A percentile compares a stretch with the other conserved stretches of the same genome.
Conservation (phyloP, 2,888 invertebrate species). For the Oegoconia quadripuncta region DNA sequence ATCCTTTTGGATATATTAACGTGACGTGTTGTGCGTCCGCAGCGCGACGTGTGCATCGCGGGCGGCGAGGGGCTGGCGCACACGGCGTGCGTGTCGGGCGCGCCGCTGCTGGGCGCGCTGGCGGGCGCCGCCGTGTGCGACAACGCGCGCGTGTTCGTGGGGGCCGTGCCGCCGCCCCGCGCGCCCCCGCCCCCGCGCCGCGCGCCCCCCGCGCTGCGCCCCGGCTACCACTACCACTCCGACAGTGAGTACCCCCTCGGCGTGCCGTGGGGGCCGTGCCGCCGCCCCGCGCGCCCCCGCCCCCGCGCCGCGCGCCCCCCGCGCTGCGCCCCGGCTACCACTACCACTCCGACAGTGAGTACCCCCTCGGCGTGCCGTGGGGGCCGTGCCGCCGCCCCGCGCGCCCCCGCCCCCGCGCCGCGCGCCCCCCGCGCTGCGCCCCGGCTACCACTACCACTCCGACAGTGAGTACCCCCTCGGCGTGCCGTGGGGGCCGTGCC, state of each 20-base stretch:
- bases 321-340: no score
- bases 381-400: constrained; percentile 59
- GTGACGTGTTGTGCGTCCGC: constrained; percentile 2
- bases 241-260: constrained; percentile 81
- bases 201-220: constrained; percentile 24
- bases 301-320: constrained; percentile 21
- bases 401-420: constrained; percentile 34
- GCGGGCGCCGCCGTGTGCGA: constrained; percentile 85
- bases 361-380: no score
- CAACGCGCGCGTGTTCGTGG: constrained; percentile 85
- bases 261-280: constrained; percentile 80
- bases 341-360: constrained; percentile 81
- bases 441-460: constrained; percentile 76
- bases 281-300: constrained; percentile 35
- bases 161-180: constrained; percentile 59
- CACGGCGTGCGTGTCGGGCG: constrained; percentile 33
- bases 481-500: constrained; percentile 80
- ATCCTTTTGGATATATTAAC: no score
- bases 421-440: constrained; percentile 24
- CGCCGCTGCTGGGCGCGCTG: constrained; percentile 80
- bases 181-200: constrained; percentile 34
- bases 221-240: constrained; percentile 76
- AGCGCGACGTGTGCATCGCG: constrained; percentile 42
- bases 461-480: constrained; percentile 81
- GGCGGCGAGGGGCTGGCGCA: constrained; percentile 15